phyloP scores from a whole-genome alignment of 1,140 invertebrate species.

The Drosophila subpulchrella region DNA sequence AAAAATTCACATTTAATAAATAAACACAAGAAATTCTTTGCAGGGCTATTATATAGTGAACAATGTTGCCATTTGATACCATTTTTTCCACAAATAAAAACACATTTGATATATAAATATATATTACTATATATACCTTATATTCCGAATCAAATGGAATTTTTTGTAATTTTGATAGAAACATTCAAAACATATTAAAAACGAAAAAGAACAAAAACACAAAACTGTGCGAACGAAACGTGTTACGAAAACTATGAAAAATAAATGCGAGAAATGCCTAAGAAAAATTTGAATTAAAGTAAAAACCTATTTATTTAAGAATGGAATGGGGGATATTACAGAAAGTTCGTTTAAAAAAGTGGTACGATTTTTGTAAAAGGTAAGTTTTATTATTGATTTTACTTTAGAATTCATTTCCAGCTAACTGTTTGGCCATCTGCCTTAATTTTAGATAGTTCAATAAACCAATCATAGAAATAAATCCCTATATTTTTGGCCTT shows the following conservation, averaged over 20 bases:
- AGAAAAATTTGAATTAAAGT: conserved; percentile 37
- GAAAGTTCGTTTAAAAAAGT: too few relatives aligned
- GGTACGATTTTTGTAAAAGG: too few relatives aligned
- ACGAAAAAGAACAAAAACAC: conserved; percentile 14
- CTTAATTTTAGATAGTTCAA: too few relatives aligned
- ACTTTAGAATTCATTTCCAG: too few relatives aligned
- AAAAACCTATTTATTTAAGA: not conserved
- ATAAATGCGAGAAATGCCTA: conserved; percentile 73
- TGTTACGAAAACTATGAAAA: conserved; percentile 61
- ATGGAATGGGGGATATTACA: not conserved
- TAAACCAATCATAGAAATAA: too few relatives aligned
- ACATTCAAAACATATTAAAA: conserved; percentile 70
- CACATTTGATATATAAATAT: conserved; percentile 76
- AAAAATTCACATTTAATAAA: conserved; percentile 23
- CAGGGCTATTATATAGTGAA: conserved; percentile 79
- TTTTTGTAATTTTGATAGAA: conserved; percentile 82
- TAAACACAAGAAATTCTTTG: conserved; percentile 66
- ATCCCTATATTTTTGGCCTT: too few relatives aligned
- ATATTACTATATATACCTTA: conserved; percentile 70
- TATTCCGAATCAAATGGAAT: conserved; percentile 77
- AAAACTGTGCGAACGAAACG: conserved; percentile 51
- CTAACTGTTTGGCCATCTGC: too few relatives aligned
- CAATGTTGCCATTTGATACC: conserved; percentile 81
- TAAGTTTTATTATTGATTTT: too few relatives aligned
- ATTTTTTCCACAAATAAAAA: conserved; percentile 71